Conservation (phyloP, 2,113 vertebrate species). For the Nycticebus coucang region DNA sequence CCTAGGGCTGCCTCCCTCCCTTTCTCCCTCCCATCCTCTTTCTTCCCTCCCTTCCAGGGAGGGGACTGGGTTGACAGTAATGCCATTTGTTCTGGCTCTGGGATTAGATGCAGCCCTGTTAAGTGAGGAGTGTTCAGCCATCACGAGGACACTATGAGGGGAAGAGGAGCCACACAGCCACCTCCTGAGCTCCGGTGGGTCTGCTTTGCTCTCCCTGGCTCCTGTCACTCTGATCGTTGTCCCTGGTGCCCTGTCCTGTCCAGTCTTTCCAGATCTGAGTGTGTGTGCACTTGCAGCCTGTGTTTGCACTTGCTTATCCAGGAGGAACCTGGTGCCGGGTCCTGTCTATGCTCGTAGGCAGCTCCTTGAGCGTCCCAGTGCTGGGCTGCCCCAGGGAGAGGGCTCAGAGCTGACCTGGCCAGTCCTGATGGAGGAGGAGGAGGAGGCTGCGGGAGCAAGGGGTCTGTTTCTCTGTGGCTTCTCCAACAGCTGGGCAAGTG, state of each 20-base stretch:
- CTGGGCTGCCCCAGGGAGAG: not conserved
- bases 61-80: not conserved
- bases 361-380: not conserved
- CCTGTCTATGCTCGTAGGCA: not conserved
- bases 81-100: constrained; percentile 63
- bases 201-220: not conserved
- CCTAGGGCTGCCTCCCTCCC: not conserved
- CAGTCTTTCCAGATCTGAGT: not conserved
- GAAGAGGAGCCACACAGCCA: not conserved
- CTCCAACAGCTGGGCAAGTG: not conserved
- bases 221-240: not conserved
- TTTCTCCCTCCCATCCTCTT: not conserved
- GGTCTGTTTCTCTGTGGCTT: not conserved
- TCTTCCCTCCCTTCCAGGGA: not conserved
- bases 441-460: not conserved
- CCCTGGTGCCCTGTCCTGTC: not conserved
- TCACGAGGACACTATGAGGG: not conserved
- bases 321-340: not conserved
- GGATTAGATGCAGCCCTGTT: constrained; percentile 32
- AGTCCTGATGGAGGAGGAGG: not conserved
- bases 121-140: not conserved
- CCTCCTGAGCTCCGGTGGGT: constrained; percentile 34
- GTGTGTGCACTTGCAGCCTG: not conserved
- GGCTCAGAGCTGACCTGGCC: not conserved
- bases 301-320: not conserved